Percentiles rank a stretch among this genome's conserved stretches.
Evolutionary conservation across 2,797 vertebrate species (phyloP).

Genomic region (Myotis daubentonii): DNA sequence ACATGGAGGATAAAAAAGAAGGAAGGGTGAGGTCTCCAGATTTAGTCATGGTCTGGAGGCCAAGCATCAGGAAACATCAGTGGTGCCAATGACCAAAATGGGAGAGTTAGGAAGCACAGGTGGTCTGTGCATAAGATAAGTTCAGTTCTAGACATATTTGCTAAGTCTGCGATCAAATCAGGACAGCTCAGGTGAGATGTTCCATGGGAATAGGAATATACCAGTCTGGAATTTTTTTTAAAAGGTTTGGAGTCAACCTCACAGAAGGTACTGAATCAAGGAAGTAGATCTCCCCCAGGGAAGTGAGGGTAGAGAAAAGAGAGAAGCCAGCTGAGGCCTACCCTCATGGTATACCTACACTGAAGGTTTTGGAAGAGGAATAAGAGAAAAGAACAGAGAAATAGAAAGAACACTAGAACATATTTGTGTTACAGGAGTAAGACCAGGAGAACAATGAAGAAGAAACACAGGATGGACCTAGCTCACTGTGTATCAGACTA

Average conservation of each 20-base stretch:
- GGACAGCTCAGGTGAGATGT: neutral
- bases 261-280: fast-evolving
- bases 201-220: neutral
- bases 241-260: neutral
- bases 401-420: neutral
- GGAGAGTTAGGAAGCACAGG: no score
- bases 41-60: neutral
- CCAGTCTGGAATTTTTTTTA: neutral
- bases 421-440: neutral
- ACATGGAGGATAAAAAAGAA: no score
- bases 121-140: fast-evolving
- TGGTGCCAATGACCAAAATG: neutral
- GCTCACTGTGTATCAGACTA: neutral
- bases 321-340: neutral
- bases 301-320: neutral
- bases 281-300: neutral
- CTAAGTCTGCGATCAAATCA: neutral
- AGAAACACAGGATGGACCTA: neutral
- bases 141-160: neutral
- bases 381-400: neutral
- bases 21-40: neutral
- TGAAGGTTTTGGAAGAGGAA: neutral
- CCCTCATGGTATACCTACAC: neutral
- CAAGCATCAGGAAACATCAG: neutral
- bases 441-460: neutral